Percentiles rank a stretch among this genome's conserved stretches.
phyloP scores from a whole-genome alignment of 2,113 vertebrate genomes.

The Brienomyrus brachyistius region DNA sequence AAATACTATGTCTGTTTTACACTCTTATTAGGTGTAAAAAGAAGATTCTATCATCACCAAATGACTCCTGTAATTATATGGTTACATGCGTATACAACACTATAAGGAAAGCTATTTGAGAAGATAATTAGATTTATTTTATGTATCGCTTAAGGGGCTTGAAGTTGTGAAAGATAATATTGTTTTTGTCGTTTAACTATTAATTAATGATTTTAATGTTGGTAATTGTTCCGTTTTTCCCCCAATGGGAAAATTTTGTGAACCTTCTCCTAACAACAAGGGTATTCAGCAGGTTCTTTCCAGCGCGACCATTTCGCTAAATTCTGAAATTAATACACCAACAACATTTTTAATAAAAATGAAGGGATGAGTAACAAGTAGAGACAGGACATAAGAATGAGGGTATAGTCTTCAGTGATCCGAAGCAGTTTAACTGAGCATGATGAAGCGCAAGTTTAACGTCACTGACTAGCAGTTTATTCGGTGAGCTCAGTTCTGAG shows the following conservation, averaged over 20 bases:
- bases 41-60: conserved; percentile 3
- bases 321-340: conserved; percentile 1
- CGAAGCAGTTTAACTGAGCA: neutral
- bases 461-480: neutral
- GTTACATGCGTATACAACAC: neutral
- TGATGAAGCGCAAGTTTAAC: neutral
- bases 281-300: neutral
- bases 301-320: neutral
- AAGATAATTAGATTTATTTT: conserved; percentile 15
- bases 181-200: neutral
- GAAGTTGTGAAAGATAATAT: neutral
- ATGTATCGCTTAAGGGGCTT: neutral
- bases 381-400: neutral
- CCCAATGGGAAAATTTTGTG: neutral
- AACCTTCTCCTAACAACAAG: neutral
- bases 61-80: conserved; percentile 4
- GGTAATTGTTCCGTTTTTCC: neutral
- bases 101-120: neutral
- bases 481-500: conserved; percentile 2
- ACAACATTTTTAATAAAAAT: neutral
- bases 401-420: neutral
- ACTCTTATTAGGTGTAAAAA: neutral
- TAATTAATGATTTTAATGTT: neutral
- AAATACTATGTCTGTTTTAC: neutral
- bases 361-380: neutral